A percentile compares a stretch with the other conserved stretches of the same genome.
phyloP scores from a whole-genome alignment of 2,888 invertebrate species.

The Morpho achilles region DNA sequence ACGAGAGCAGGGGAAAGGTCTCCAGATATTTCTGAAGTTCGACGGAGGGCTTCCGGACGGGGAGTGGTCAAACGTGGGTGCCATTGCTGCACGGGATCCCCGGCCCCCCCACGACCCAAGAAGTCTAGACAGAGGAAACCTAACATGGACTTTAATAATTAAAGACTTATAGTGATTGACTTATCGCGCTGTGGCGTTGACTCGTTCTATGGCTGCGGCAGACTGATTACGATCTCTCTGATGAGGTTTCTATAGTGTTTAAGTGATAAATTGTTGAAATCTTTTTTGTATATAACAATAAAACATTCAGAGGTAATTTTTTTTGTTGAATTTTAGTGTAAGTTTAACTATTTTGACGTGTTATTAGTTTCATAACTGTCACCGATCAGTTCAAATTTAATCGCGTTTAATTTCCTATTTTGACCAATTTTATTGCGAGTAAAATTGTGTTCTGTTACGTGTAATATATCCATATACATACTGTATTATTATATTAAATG shows the following conservation, averaged over 20 bases:
- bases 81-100: constrained; percentile 80
- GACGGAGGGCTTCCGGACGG: constrained; percentile 64
- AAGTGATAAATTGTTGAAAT: constrained; percentile 53
- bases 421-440: background rate
- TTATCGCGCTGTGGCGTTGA: constrained; percentile 9
- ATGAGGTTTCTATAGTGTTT: constrained; percentile 36
- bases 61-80: constrained; percentile 81
- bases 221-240: constrained; percentile 41
- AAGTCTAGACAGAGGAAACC: constrained; percentile 55
- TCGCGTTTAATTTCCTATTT: constrained; percentile 31
- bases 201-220: constrained; percentile 27
- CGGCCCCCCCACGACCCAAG: constrained; percentile 74
- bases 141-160: constrained; percentile 43
- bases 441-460: constrained; percentile 41
- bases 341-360: constrained; percentile 43
- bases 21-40: constrained; percentile 39
- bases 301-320: constrained; percentile 34
- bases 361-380: constrained; percentile 40
- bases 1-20: constrained; percentile 49
- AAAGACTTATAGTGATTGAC: constrained; percentile 21
- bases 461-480: constrained; percentile 63
- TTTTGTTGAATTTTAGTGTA: constrained; percentile 50
- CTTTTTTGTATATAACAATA: constrained; percentile 70
- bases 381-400: constrained; percentile 58
- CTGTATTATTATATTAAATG: constrained; percentile 48